These are phyloP conservation scores for Urocolius indicus DNA, from an alignment of 2,113 vertebrate genomes.

Conservation along the genomic window DNA sequence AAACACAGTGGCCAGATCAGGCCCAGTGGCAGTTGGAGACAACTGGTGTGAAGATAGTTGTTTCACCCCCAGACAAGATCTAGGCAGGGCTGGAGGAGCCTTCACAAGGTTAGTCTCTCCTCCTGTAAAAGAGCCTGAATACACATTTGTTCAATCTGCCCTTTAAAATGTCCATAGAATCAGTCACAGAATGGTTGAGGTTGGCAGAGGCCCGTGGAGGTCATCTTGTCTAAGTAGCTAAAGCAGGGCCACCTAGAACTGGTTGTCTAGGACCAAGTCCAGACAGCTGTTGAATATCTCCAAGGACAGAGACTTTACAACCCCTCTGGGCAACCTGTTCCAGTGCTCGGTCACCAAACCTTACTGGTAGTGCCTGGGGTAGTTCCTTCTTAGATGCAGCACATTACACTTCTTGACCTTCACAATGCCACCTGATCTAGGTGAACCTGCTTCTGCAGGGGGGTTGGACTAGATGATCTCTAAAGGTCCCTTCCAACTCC, in stretches of 20 bases:
- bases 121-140: neutral
- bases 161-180: neutral
- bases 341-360: neutral
- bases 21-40: neutral
- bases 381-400: neutral
- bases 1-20: neutral
- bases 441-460: no score
- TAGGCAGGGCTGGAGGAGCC: neutral
- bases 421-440: no score
- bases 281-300: neutral
- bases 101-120: neutral
- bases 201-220: neutral
- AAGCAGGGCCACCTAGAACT: neutral
- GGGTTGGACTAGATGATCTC: no score
- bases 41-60: neutral
- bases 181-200: neutral
- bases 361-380: neutral
- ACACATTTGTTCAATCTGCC: neutral
- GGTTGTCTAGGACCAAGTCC: neutral
- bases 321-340: neutral
- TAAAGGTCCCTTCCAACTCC: no score
- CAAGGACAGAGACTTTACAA: neutral
- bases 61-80: neutral
- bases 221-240: neutral
- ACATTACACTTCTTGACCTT: neutral